These are phyloP conservation scores for Tetramorium simillimum DNA, from an alignment of 1,140 invertebrate species.

Conservation along the genomic window DNA sequence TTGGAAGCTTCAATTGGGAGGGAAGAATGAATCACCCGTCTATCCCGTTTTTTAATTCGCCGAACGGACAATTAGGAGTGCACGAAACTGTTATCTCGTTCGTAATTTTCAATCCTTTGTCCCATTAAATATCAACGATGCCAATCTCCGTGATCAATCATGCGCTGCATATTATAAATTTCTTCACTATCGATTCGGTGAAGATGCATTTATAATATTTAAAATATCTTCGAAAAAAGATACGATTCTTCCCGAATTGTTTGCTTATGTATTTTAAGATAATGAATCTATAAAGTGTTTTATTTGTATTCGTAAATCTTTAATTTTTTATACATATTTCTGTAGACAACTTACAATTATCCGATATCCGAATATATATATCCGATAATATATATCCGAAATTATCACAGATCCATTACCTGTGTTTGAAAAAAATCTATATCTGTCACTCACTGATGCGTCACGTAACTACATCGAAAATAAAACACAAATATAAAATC, in stretches of 20 bases:
- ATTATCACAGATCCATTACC: too few relatives aligned
- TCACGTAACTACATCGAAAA: neutral
- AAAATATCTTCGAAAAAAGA: neutral
- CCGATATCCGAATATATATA: too few relatives aligned
- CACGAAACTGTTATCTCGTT: constrained; percentile 35
- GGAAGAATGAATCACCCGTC: constrained; percentile 54
- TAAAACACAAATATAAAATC: constrained; percentile 4
- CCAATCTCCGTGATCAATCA: neutral
- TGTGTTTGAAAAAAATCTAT: neutral
- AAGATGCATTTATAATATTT: neutral
- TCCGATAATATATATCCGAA: too few relatives aligned
- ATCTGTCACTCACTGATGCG: neutral
- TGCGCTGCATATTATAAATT: neutral
- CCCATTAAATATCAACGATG: constrained; percentile 21
- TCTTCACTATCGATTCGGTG: neutral
- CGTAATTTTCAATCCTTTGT: constrained; percentile 16
- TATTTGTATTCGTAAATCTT: too few relatives aligned
- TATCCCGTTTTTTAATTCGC: constrained; percentile 52
- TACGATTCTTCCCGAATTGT: neutral
- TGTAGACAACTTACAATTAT: too few relatives aligned
- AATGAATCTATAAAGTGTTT: too few relatives aligned
- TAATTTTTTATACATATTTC: too few relatives aligned
- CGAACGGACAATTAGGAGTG: constrained; percentile 42
- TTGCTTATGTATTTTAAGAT: too few relatives aligned
- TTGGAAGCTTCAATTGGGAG: constrained; percentile 42